These are phyloP conservation scores for Creontiades dilutus DNA, from an alignment of 2,888 invertebrate species.

Conservation along the genomic window DNA sequence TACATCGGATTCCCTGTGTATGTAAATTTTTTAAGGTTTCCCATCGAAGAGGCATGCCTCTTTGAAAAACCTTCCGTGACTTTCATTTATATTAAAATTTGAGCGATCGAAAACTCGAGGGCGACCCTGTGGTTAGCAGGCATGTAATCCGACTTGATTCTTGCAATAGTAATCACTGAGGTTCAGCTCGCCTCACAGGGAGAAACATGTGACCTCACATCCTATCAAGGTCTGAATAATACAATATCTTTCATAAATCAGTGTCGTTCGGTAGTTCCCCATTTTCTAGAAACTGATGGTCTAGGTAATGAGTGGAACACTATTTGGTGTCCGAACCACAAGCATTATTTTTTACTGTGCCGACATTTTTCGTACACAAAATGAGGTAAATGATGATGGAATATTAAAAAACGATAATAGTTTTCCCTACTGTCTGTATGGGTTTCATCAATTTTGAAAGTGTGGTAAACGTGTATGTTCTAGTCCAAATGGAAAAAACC, in stretches of 20 bases:
- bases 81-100: slow-evolving; percentile 23
- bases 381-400: slow-evolving; percentile 9
- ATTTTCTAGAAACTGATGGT: background rate
- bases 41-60: slow-evolving; percentile 1
- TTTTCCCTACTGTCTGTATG: background rate
- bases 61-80: slow-evolving; percentile 17
- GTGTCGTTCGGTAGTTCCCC: background rate
- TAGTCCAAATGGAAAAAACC: background rate
- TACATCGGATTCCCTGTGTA: slow-evolving; percentile 7
- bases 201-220: slow-evolving; percentile 1
- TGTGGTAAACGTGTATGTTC: background rate
- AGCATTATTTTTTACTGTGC: slow-evolving; percentile 3
- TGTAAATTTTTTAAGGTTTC: slow-evolving; percentile 20
- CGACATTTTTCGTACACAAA: background rate
- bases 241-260: slow-evolving; percentile 33
- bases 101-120: slow-evolving; percentile 12
- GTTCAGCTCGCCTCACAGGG: slow-evolving; percentile 34
- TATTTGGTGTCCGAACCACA: background rate
- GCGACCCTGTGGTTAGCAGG: slow-evolving; percentile 36
- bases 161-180: slow-evolving; percentile 17
- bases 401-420: background rate
- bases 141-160: slow-evolving; percentile 24
- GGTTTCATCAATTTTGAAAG: background rate
- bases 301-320: background rate
- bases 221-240: background rate